Base-by-base conservation (phyloP, 2,888 invertebrate species). In the Brassicogethes aeneus region DNA sequence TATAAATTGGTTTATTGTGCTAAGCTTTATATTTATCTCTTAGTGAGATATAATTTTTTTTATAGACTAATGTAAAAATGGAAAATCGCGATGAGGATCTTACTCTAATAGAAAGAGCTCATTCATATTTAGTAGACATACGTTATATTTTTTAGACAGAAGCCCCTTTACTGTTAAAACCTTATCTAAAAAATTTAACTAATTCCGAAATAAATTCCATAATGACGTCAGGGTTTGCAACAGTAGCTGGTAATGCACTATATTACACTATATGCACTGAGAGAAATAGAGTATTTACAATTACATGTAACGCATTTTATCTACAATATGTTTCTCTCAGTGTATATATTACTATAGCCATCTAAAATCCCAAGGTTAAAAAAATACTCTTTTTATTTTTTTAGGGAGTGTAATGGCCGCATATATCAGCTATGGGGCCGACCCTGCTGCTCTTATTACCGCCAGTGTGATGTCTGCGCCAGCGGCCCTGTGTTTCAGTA, bases 381-480 rank as follows among this genome's bases (percentile, higher is more conserved):
- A 23, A 7, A 23, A 23, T 7, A 30, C n/a, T 32, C 5, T 5
- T 36, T 33, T 40, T 41, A 12, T 23, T 56, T 72, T 74, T 57
- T 53, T 71, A 80, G 85, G 85, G 10, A 84, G 91, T 1, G 91
- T 95, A 1, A 70, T 97, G 57, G 95, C 93, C 0, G 90, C 94
- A 0, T 97, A 94, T 64, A 88, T 95, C 39, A 77, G 77, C 2
- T 93, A 90, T 64, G 94, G 94, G 0, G 92, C 93, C 0, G 77
- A 83, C 36, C 82, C 96, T 0, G 79, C 86, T 0, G 89, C 95
- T 65, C 70, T 97, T 30, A 81, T 97, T 46, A 90, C 94, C 0
- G 90, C 96, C 0, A 89, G 90, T 46, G 85, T 97, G 1, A 95
- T 97, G 95, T 90, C 94, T 0, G 95, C 96, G 0, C 96, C 96